Percentiles rank a stretch among this genome's conserved stretches.
Evolutionary conservation across 37 sponge, comb jelly and placozoan genomes (phyloP).

Genomic region (Beroe ovata): DNA sequence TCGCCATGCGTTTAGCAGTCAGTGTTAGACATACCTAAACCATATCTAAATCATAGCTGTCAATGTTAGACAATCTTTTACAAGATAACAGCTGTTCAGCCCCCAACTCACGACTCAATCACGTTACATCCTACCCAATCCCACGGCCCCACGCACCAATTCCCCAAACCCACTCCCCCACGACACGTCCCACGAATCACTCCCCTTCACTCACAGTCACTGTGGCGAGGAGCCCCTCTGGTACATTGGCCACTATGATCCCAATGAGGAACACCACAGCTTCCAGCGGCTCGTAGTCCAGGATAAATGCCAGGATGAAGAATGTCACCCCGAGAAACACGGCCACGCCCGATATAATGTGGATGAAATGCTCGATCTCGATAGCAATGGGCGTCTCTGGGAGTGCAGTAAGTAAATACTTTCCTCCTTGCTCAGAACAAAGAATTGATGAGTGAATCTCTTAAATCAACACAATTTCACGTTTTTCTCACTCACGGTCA

Average conservation of each 20-base stretch:
- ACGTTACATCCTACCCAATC: no score
- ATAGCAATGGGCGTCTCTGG: constrained; percentile 89
- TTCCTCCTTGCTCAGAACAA: no score
- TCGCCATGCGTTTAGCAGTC: constrained; percentile 92
- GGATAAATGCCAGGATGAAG: constrained; percentile 76
- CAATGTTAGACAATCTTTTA: no score
- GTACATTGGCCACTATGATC: constrained; percentile 97
- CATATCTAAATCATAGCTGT: no score
- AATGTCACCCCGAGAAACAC: constrained; percentile 83
- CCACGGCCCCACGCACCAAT: no score
- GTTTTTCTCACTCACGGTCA: constrained; percentile 83
- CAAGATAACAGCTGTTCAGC: no score
- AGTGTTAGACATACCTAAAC: constrained; percentile 93
- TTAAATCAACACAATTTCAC: neutral
- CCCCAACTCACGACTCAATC: no score
- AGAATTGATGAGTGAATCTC: neutral
- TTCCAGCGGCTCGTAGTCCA: constrained; percentile 77
- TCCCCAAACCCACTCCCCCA: no score
- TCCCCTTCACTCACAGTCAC: constrained; percentile 93
- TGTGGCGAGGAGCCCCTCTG: constrained; percentile 95
- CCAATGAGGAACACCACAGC: constrained; percentile 89
- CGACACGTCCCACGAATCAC: no score
- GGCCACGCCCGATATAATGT: constrained; percentile 85
- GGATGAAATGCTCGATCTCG: constrained; percentile 92
- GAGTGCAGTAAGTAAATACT: no score